Conservation (phyloP, 2,113 vertebrate species). For the Brachyhypopomus occidentalis region DNA sequence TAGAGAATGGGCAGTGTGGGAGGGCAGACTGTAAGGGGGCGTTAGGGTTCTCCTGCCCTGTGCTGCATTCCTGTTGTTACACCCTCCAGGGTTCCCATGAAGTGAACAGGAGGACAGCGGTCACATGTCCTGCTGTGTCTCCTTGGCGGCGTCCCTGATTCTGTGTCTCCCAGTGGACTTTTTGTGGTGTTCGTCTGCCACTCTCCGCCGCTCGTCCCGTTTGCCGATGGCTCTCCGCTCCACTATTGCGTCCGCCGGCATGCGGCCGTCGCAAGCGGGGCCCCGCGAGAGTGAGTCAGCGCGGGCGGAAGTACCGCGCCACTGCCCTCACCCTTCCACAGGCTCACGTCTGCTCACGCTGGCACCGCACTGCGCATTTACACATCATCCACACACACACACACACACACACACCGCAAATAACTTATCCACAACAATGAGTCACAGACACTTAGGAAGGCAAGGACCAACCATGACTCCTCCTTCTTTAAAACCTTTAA, state of each 20-base stretch:
- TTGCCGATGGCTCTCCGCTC: too few relatives aligned
- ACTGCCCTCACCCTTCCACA: conserved; percentile 29
- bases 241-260: not conserved
- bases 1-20: conserved; percentile 13
- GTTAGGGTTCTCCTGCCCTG: not conserved
- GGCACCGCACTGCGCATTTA: conserved; percentile 36
- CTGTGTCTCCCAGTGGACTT: not conserved
- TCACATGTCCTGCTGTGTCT: too few relatives aligned
- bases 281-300: conserved; percentile 24
- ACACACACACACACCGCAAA: not conserved
- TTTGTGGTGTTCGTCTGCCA: not conserved
- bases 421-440: conserved; percentile 24
- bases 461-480: not conserved
- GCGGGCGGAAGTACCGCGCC: conserved; percentile 15
- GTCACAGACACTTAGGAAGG: not conserved
- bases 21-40: conserved; percentile 33
- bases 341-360: conserved; percentile 22
- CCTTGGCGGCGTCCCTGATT: not conserved
- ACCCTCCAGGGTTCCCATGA: not conserved
- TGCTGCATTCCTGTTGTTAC: not conserved
- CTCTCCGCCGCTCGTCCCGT: too few relatives aligned
- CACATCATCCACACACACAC: not conserved
- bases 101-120: not conserved
- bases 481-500: not conserved
- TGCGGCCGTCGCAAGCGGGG: not conserved